phyloP scores from a whole-genome alignment of 2,888 invertebrate species.

The Celastrina argiolus region DNA sequence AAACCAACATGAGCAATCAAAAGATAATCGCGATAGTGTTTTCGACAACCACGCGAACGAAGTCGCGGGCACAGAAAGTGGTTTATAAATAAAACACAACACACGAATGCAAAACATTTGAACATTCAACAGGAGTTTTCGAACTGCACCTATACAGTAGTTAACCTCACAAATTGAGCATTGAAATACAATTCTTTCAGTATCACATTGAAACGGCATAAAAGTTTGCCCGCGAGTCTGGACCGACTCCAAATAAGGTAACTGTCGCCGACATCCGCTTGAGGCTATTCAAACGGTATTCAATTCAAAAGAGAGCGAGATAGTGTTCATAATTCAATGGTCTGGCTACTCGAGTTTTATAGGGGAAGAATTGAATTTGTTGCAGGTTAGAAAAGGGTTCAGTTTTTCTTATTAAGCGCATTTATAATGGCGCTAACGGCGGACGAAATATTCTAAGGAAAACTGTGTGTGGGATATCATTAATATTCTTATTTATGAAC shows the following conservation, averaged over 20 bases:
- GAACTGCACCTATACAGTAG: conserved; percentile 30
- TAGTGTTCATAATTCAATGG: conserved; percentile 45
- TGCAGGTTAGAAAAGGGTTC: conserved; percentile 36
- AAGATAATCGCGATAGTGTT: no score
- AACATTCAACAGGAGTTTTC: not conserved
- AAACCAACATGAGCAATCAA: no score
- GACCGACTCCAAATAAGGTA: conserved; percentile 73
- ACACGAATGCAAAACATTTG: not conserved
- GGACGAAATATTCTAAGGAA: not conserved
- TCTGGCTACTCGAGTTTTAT: conserved; percentile 59
- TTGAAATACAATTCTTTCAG: conserved; percentile 42
- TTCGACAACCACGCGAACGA: no score
- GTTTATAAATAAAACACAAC: not conserved
- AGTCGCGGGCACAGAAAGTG: no score
- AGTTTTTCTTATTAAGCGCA: conserved; percentile 16
- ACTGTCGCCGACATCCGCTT: conserved; percentile 68
- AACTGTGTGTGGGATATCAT: no score
- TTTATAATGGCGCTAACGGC: not conserved
- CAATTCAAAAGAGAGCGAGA: conserved; percentile 34
- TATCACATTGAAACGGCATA: conserved; percentile 71
- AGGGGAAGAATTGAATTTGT: conserved; percentile 61
- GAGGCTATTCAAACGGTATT: conserved; percentile 45
- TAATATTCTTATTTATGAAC: no score
- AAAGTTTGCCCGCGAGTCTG: conserved; percentile 66
- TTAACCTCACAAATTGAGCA: conserved; percentile 36